A percentile compares a stretch with the other conserved stretches of the same genome.
These are phyloP conservation scores for Apotomis capreana DNA, from an alignment of 2,888 invertebrate genomes.

Conservation along the genomic window DNA sequence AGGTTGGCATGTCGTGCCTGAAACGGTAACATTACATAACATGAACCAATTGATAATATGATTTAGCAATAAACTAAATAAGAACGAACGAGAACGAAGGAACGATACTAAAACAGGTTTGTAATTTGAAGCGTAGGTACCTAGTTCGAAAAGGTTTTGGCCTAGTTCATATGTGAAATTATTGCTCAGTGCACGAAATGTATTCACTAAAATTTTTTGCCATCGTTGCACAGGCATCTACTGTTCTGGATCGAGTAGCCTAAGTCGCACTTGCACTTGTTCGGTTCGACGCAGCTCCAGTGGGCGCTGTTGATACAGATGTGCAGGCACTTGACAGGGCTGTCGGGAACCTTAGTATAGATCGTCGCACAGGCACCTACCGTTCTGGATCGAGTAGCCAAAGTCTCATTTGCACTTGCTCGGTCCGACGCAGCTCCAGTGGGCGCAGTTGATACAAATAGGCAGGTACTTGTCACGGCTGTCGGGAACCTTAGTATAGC, in stretches of 20 bases:
- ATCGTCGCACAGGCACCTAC: slow-evolving; percentile 46
- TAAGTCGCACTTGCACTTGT: slow-evolving; percentile 56
- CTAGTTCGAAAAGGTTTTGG: too few species aligned
- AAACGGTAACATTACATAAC: neutral
- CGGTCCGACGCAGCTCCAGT: slow-evolving; percentile 57
- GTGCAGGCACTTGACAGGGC: slow-evolving; percentile 44
- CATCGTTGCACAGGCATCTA: slow-evolving; percentile 39
- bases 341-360: slow-evolving; percentile 33
- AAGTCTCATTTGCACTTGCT: slow-evolving; percentile 57
- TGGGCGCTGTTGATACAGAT: slow-evolving; percentile 47
- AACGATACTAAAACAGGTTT: too few species aligned
- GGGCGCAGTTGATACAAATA: slow-evolving; percentile 45
- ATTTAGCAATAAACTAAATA: too few species aligned
- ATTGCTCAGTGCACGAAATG: too few species aligned
- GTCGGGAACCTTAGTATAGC: slow-evolving; percentile 33
- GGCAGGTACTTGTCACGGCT: slow-evolving; percentile 44
- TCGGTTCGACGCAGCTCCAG: slow-evolving; percentile 56
- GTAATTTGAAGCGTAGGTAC: too few species aligned
- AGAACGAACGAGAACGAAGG: too few species aligned
- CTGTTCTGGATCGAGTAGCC: slow-evolving; percentile 53
- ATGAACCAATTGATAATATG: neutral
- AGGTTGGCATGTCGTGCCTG: slow-evolving; percentile 57
- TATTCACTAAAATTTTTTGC: too few species aligned
- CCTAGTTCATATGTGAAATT: too few species aligned
- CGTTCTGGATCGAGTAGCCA: slow-evolving; percentile 53